Evolutionary conservation across 2,113 vertebrate genomes (phyloP).

Genomic region (Gulo gulo): DNA sequence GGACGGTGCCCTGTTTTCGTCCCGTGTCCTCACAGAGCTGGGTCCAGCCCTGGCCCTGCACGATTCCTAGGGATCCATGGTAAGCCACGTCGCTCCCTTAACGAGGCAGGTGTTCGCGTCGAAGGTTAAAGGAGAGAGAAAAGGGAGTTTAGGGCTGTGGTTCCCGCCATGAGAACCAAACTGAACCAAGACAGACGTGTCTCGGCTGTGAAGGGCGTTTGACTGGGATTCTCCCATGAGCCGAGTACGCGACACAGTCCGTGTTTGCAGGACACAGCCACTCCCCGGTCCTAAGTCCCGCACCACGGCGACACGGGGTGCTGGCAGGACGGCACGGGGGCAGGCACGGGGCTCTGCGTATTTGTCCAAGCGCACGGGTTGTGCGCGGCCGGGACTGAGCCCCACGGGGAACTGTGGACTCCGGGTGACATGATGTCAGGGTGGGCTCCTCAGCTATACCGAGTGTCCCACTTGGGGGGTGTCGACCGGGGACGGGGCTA

Average conservation of each 20-base stretch:
- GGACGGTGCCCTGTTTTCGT: rapidly evolving
- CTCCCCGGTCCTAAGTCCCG: background rate
- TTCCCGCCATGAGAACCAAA: rapidly evolving
- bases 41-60: rapidly evolving
- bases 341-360: rapidly evolving
- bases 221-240: background rate
- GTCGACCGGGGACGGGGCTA: rapidly evolving
- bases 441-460: no score
- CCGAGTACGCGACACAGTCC: rapidly evolving
- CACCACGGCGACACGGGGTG: background rate
- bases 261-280: rapidly evolving
- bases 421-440: rapidly evolving
- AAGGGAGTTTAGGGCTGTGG: background rate
- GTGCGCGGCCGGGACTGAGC: rapidly evolving
- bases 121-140: no score
- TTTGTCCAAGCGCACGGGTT: rapidly evolving
- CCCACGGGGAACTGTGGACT: rapidly evolving
- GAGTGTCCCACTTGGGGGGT: rapidly evolving
- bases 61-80: rapidly evolving
- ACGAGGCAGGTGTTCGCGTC: rapidly evolving
- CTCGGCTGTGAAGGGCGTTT: background rate
- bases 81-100: rapidly evolving
- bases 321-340: background rate
- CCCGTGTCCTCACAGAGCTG: rapidly evolving
- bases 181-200: no score